Evolutionary conservation across 2,113 vertebrate species (phyloP).

Genomic region (Numida meleagris): DNA sequence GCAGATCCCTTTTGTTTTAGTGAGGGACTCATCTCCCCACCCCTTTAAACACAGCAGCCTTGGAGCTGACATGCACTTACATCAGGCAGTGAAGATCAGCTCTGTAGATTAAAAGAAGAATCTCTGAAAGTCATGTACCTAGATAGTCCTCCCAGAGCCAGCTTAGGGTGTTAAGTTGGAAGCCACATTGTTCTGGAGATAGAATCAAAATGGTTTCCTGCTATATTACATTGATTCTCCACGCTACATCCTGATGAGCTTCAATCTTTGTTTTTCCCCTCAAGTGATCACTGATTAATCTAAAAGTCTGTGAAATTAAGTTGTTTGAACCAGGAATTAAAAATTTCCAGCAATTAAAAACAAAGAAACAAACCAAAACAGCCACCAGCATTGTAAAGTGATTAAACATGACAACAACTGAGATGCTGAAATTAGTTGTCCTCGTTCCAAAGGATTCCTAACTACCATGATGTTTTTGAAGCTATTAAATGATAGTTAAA

Average conservation of each 20-base stretch:
- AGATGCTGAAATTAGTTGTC: constrained; percentile 50
- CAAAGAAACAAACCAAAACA: constrained; percentile 48
- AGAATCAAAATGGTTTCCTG: neutral
- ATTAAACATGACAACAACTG: constrained; percentile 55
- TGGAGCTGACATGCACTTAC: neutral
- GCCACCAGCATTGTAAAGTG: constrained; percentile 41
- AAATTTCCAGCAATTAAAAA: constrained; percentile 60
- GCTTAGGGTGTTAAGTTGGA: neutral
- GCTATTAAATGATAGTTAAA: constrained; percentile 62
- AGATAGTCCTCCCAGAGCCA: neutral
- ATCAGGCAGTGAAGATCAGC: neutral
- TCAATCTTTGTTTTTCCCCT: neutral
- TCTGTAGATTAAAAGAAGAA: neutral
- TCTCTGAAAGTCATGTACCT: neutral
- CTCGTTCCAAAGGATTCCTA: neutral
- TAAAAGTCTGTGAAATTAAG: constrained; percentile 61
- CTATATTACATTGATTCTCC: neutral
- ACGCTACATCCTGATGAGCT: neutral
- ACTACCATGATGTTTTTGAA: constrained; percentile 38
- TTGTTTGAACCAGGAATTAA: constrained; percentile 59
- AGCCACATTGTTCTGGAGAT: neutral
- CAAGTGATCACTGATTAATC: constrained; percentile 50
- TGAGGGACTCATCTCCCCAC: neutral
- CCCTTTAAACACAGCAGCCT: neutral
- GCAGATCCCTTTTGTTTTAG: neutral